Base-by-base conservation (phyloP, 2,888 invertebrate genomes). In the Thecocarcelia acutangulata region DNA sequence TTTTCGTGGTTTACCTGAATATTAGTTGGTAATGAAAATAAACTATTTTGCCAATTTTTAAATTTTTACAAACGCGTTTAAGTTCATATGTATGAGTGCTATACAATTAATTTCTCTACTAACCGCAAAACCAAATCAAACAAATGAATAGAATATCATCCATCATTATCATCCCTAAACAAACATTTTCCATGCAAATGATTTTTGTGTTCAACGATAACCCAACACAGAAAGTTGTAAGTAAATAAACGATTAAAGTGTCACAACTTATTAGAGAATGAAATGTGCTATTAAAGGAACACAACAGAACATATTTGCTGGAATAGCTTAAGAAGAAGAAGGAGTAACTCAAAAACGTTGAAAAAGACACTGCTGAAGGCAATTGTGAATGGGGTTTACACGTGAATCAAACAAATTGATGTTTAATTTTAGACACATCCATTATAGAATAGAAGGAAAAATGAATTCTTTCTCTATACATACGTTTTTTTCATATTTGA, bases 201-300 rank as follows among this genome's bases (percentile, higher is more conserved):
- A 33, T 59, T 42, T 11, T 56, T 52, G 17, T 33, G 15, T n/a
- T 66, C 54, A 66, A 40, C 6, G 12, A 61, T 42, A 64, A 68
- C 64, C 58, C 74, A 54, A 54, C 70, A 58, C 58, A 52, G 72
- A 73, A 52, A 59, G 24, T 50, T 66, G 33, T 15, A 42, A 78
- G 78, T 72, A 84, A 84, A 83, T 77, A 85, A 85, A 85, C 85
- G 84, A 84, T 85, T 85, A 84, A 85, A 85, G 84, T 85, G 85
- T 84, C 85, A 84, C 85, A 85, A 83, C 78, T 80, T 83, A 83
- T 84, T 83, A 80, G 69, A 46, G 48, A 77, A 37, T 75, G 50
- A 82, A 78, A 78, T 70, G 66, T 78, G 63, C 28, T 75, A 74
- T 80, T 58, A 42, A 61, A 63, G 11, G 24, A 59, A 17, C 37